Evolutionary conservation across 2,888 invertebrate genomes (phyloP), one percentile per base, ranked within the genome.

Genomic region (Drosophila borborema): DNA sequence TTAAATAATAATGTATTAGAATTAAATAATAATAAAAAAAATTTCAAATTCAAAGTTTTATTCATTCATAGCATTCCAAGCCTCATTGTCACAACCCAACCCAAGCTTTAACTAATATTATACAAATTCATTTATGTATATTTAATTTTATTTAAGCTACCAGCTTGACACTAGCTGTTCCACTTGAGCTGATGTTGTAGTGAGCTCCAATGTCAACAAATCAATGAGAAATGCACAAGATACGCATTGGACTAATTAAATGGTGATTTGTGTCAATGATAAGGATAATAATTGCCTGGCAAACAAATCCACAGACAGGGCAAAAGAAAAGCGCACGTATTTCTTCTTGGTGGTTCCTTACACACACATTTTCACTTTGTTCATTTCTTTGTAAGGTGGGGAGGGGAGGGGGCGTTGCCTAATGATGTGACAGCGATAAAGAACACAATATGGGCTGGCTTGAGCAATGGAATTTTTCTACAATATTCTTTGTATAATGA

Each of bases 251-350:
- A 73, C 91, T 91, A 89, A 91, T 91, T 91, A 91, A 89, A 87
- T 91, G 81, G 77, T 77, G 86, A 90, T 91, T 88, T 88, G 82
- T 88, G 90, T 91, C 90, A 86, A 59, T 80, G 88, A 91, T 89
- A 91, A 89, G 77, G 78, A 88, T 86, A 88, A 91, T 91, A 91
- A 89, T 90, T 90, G 84, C 72, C 73, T 60, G 75, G 65, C 90
- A 77, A 85, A 74, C 78, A 88, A 90, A 87, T 79, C 82, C 86
- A 74, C 49, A 71, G 62, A 54, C 59, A 60, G 59, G 36, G 18
- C 48, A 34, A 60, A 69, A 72, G 64, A 58, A 70, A 68, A 43
- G 59, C 61, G 36, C 66, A 63, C 65, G 56, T 55, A 56, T 59
- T 74, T 28, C 12, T 28, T n/a, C 10, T 16, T n/a, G 28, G n/a